Base-by-base conservation (phyloP, 2,113 vertebrate genomes). In the Halcyon senegalensis region DNA sequence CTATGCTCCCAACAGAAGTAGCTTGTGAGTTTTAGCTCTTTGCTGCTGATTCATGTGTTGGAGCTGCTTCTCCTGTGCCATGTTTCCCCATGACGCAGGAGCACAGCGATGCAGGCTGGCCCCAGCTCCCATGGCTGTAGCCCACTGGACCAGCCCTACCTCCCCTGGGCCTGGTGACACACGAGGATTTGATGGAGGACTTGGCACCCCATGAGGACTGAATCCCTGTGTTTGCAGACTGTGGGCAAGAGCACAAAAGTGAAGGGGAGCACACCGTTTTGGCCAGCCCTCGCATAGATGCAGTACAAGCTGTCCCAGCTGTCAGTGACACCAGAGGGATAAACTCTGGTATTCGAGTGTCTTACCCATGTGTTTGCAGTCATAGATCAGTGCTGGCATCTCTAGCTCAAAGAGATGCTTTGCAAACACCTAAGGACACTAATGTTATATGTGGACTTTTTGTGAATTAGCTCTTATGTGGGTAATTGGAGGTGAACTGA, bases 241-340 rank as follows among this genome's bases (percentile, higher is more conserved):
- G 19, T 2, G 0, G 20, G 24, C 23, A 28, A 53, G 33, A 68
- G 46, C 35, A 33, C 0, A 1, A 51, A 69, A n/a, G 48, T 23
- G 31, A 37, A 37, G 27, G 64, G 53, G n/a, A 67, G 27, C 43
- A 16, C 1, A 0, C 1, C 0, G 1, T 20, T 64, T 78, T 0
- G 3, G 35, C 44, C 60, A 75, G 41, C 43, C 7, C 48, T 73
- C 1, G 0, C 13, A 9, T 8, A 37, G 13, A 17, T 56, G 28
- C 55, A 16, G 31, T 28, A n/a, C 16, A 48, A 53, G 31, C 11
- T 67, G 46, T 37, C 31, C 53, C 59, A 48, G n/a, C 17, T 68
- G 43, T 68, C 0, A 0, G 84, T 89, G 55, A 37, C 27, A 43
- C n/a, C 50, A 41, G 19, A 44, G 44, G 43, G n/a, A 44, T n/a